A percentile compares a stretch with the other conserved stretches of the same genome.
Evolutionary conservation across 2,113 vertebrate species (phyloP).

Genomic region (Apaloderma vittatum): DNA sequence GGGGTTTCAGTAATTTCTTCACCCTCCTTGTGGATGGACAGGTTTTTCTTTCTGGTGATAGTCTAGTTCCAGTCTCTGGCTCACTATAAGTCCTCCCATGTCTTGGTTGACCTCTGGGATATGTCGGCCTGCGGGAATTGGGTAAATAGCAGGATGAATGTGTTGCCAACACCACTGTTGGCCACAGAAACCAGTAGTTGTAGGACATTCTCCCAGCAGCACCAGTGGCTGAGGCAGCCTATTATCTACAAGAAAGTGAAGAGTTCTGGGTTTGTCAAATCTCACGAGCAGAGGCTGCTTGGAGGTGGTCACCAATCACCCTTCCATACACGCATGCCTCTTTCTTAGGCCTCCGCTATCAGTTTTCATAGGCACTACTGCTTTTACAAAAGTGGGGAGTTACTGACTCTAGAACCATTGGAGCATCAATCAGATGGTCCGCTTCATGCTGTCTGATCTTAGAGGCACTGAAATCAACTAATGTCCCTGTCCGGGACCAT

Average conservation of each 20-base stretch:
- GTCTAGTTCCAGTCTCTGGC: background rate
- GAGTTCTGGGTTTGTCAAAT: background rate
- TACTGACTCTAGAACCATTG: background rate
- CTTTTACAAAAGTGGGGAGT: background rate
- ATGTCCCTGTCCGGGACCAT: background rate
- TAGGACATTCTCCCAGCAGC: background rate
- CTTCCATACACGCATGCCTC: background rate
- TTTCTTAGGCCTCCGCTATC: background rate
- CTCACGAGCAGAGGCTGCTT: background rate
- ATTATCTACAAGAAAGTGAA: background rate
- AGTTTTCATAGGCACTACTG: background rate
- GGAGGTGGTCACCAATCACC: background rate
- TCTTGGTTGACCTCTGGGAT: background rate
- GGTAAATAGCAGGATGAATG: background rate
- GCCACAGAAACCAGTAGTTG: background rate
- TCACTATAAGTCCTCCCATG: background rate
- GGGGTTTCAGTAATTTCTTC: background rate
- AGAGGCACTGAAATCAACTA: background rate
- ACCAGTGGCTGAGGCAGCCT: background rate
- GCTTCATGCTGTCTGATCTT: background rate
- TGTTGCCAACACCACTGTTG: background rate
- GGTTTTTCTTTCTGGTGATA: background rate
- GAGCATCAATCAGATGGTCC: background rate
- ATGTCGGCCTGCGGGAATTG: background rate
- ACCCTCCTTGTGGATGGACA: rapidly evolving